These are phyloP conservation scores for Aradophagus sp. DNA, from an alignment of 1,140 invertebrate genomes.

Conservation along the genomic window DNA sequence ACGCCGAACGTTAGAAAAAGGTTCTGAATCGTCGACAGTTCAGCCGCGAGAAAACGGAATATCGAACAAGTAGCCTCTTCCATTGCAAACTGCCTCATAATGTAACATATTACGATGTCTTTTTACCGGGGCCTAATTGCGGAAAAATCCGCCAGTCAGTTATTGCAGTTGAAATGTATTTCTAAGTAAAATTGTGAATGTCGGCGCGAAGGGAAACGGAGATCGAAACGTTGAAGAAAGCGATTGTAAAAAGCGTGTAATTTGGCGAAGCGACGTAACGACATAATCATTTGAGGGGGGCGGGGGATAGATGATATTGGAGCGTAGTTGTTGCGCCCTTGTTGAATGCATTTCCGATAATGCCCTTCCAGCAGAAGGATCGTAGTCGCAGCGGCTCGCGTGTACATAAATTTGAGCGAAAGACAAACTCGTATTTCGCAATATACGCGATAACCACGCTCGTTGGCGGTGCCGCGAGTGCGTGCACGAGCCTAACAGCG, in stretches of 20 bases:
- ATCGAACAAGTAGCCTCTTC: no score
- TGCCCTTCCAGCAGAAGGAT: conserved; percentile 1
- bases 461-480: conserved; percentile 23
- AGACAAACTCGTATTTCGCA: conserved; percentile 36
- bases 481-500: conserved; percentile 12
- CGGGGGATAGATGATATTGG: conserved; percentile 1
- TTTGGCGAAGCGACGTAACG: background rate
- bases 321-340: conserved; percentile 8
- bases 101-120: no score
- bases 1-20: no score
- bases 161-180: no score
- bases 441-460: conserved; percentile 24
- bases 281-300: background rate
- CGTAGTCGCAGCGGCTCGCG: conserved; percentile 18
- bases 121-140: no score
- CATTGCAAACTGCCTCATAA: no score
- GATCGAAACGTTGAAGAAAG: background rate
- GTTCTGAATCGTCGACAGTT: no score
- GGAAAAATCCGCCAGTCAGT: no score
- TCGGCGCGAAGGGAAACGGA: background rate
- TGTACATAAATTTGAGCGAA: conserved; percentile 36
- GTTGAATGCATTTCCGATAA: conserved; percentile 8
- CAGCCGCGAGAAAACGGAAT: no score
- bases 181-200: no score
- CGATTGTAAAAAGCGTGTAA: background rate